Evolutionary conservation across 2,113 vertebrate species (phyloP), one percentile per base, ranked within the genome.

Genomic region (Plecotus auritus): DNA sequence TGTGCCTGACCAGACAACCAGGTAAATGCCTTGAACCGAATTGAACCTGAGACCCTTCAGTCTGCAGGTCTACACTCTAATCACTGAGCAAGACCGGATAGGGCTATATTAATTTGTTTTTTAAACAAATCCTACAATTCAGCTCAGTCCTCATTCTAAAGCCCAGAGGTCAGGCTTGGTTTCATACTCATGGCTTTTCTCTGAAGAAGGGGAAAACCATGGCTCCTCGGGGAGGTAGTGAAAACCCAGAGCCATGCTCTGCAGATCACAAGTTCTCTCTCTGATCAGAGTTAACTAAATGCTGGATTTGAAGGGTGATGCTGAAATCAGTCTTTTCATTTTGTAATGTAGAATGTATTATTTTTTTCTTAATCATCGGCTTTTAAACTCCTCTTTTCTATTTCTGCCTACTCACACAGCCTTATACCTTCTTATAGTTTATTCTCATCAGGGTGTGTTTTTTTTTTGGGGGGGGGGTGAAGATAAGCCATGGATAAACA

Each of bases 281-380:
- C 42, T 84, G 61, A 85, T 92, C 61, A 85, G 66, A 77, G 85
- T 92, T 92, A 95, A 37, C 59, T 72, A 67, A 93, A 85, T 88
- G 40, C 51, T 88, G 45, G 40, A 83, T 95, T 90, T 94, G 85
- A 83, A 92, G 42, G 82, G 47, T 26, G 76, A 66, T 80, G 72
- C 56, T 72, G 72, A 84, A 95, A 84, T 94, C 85, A 91, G 0
- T 89, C 35, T 91, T 93, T 97, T 94, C 42, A 51, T 87, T 94
- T 93, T 70, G 26, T 78, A 88, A 70, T 73, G 42, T 54, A 83
- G 56, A 90, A 78, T 85, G 59, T 35, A 89, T 93, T 91, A 59
- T 90, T 85, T 96, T 93, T 66, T 81, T 93, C 20, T 66, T 76
- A 90, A 67, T 92, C 45, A 66, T 22, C 35, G 73, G 85, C 67